A percentile compares a stretch with the other conserved stretches of the same genome.
Evolutionary conservation across 2,888 invertebrate species (phyloP).

Genomic region (Campoplex nolae): DNA sequence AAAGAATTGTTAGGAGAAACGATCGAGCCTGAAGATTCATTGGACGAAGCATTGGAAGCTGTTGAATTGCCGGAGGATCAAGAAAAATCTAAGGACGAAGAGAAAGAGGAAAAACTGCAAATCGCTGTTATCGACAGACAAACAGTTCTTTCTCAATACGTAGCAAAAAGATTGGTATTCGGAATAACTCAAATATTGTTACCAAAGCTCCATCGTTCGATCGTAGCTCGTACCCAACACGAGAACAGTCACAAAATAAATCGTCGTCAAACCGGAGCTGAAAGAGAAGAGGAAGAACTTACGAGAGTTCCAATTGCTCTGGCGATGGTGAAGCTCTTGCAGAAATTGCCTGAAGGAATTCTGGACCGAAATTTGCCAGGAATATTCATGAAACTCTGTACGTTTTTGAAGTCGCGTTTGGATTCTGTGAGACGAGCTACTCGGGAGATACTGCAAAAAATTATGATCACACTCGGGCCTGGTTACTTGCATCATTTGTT

Average conservation of each 20-base stretch:
- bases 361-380: constrained; percentile 92
- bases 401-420: constrained; percentile 95
- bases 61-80: constrained; percentile 79
- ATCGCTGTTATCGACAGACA: constrained; percentile 83
- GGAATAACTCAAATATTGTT: constrained; percentile 90
- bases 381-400: constrained; percentile 94
- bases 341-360: constrained; percentile 92
- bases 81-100: constrained; percentile 62
- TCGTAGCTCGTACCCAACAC: constrained; percentile 89
- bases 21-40: constrained; percentile 83
- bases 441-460: constrained; percentile 96
- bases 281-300: constrained; percentile 96
- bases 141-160: constrained; percentile 88
- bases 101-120: constrained; percentile 42
- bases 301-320: constrained; percentile 96
- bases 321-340: constrained; percentile 96
- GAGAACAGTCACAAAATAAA: constrained; percentile 93
- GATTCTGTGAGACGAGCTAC: constrained; percentile 94
- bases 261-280: constrained; percentile 88
- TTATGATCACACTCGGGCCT: constrained; percentile 94
- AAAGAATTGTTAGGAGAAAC: constrained; percentile 74
- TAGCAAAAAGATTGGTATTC: constrained; percentile 91
- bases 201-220: constrained; percentile 91
- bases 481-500: constrained; percentile 91
- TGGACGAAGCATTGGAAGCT: constrained; percentile 78